These are phyloP conservation scores for Lycaena phlaeas DNA, from an alignment of 2,888 invertebrate species.

Conservation along the genomic window DNA sequence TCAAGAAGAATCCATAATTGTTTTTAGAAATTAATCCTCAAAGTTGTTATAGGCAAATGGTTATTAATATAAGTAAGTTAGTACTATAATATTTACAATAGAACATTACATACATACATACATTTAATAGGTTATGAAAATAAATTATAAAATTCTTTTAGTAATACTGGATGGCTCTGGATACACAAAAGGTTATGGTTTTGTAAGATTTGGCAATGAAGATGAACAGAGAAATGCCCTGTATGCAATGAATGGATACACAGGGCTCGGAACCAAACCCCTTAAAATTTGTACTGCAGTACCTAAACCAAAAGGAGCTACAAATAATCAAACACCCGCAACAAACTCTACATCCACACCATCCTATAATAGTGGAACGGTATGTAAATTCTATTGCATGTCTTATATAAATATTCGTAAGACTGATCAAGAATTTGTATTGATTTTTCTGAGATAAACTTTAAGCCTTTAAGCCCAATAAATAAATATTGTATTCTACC, in stretches of 20 bases:
- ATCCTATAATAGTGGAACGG: conserved; percentile 46
- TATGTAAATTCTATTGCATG: conserved; percentile 33
- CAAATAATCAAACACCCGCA: conserved; percentile 34
- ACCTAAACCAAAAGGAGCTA: conserved; percentile 81
- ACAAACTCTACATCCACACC: conserved; percentile 35
- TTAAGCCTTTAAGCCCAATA: too few relatives aligned
- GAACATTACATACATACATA: too few relatives aligned
- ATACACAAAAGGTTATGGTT: conserved; percentile 95
- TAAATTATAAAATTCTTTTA: conserved; percentile 39
- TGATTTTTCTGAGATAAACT: too few relatives aligned
- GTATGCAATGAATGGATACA: conserved; percentile 93
- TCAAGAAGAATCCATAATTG: too few relatives aligned
- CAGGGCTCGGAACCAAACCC: conserved; percentile 89
- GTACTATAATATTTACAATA: too few relatives aligned
- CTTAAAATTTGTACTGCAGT: conserved; percentile 94
- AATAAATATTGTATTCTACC: too few relatives aligned
- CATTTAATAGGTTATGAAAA: neutral
- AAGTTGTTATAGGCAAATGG: too few relatives aligned
- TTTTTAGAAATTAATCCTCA: too few relatives aligned
- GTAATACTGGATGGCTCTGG: conserved; percentile 93
- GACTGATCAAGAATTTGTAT: too few relatives aligned
- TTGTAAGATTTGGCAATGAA: conserved; percentile 94
- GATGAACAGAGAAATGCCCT: conserved; percentile 94
- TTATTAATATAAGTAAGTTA: too few relatives aligned
- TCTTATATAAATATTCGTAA: too few relatives aligned